These are phyloP conservation scores for Varanus komodoensis DNA, from an alignment of 2,113 vertebrate species.

Conservation along the genomic window DNA sequence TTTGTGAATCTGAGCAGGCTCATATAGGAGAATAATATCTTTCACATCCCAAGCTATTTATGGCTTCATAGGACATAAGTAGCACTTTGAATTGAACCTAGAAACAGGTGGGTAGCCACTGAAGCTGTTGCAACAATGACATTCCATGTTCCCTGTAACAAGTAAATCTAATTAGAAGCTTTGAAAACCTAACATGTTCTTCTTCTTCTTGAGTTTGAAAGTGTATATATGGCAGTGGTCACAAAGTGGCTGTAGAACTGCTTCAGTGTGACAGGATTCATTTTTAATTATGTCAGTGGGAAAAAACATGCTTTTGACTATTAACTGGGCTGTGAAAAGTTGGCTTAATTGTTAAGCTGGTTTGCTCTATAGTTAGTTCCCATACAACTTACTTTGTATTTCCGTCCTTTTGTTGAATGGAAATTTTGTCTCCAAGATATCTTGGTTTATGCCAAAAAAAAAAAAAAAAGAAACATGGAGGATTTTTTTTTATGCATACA, in stretches of 20 bases:
- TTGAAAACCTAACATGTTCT: neutral
- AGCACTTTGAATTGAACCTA: too few species aligned
- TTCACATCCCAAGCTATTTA: too few species aligned
- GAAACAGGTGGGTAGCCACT: too few species aligned
- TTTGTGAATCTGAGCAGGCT: too few species aligned
- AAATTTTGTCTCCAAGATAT: neutral
- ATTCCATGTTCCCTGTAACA: too few species aligned
- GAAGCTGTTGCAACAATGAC: too few species aligned
- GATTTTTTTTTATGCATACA: neutral
- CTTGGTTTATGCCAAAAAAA: neutral
- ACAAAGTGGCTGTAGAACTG: neutral
- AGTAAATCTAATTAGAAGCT: too few species aligned
- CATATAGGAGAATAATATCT: too few species aligned
- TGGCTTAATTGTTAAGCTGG: neutral
- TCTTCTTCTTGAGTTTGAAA: neutral
- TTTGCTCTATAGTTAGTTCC: neutral
- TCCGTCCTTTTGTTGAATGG: neutral
- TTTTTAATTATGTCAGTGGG: neutral
- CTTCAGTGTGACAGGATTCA: neutral
- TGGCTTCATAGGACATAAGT: too few species aligned
- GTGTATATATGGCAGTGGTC: neutral
- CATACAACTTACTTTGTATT: neutral
- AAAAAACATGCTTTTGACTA: neutral
- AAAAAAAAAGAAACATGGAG: too few species aligned
- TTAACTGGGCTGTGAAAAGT: neutral